Base-by-base conservation (phyloP, 2,797 vertebrate species). In the Toxotes lorentzi region DNA sequence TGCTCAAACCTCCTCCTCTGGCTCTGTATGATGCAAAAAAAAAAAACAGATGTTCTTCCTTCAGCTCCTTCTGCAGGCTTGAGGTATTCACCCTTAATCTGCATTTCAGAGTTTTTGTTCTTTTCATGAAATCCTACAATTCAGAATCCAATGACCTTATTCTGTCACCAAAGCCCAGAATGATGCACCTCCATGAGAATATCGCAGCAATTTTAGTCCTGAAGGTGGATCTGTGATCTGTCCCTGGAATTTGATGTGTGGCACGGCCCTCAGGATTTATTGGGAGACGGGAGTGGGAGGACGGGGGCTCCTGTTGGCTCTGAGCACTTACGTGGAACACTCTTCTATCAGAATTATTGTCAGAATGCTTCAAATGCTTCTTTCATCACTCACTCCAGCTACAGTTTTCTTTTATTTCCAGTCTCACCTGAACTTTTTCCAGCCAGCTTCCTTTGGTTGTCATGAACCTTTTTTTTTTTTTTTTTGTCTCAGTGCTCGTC, bases 241-340 rank as follows among this genome's bases (percentile, higher is more conserved):
- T 67, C 30, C 24, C 38, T 19, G 27, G 27, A 45, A 54, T 61
- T 23, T 50, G 34, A 27, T 21, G 34, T 38, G 64, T 41, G 64
- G 9, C 10, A 19, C 32, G 59, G 24, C 27, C 60, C 43, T 14
- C 24, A 21, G 64, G 48, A 54, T 35, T 62, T 59, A 62, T 76
- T 76, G 50, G 50, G 53, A 64, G 51, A 62, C 12, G 32, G 11
- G 23, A 50, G 47, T 63, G 32, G 57, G 64, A 73, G 40, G 70
- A n/a, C 14, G 13, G 21, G 61, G 65, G 35, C 27, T 58, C 8
- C 21, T 35, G 9, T 58, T 38, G 61, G 61, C 61, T 58, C 40
- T 41, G 11, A 35, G 32, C 38, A 14, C n/a, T 50, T 50, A 50
- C 23, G 47, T 50, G 21, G 47, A 50, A 50, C n/a, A 50, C 19